Base-by-base conservation (phyloP, 2,113 vertebrate species). In the Corythoichthys haematopterus region DNA sequence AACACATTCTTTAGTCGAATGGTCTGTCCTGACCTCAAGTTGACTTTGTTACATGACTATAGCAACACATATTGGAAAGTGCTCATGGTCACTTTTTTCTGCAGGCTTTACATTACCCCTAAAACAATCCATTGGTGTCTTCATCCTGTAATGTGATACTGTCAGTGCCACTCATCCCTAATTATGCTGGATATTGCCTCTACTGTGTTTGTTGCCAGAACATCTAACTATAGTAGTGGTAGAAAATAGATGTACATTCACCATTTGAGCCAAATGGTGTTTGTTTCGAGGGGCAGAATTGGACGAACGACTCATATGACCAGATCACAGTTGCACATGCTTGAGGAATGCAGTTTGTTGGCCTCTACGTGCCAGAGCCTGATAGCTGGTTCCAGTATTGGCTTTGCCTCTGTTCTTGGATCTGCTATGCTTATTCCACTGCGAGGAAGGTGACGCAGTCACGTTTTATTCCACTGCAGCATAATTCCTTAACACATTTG, bases 1-100 rank as follows among this genome's bases (percentile, higher is more conserved):
- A 76, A 70, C 66, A 76, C 86, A 87, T 85, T 89, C 76, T 77
- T 79, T 16, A 35, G 57, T 56, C 11, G 46, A 58, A 11, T 57
- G 55, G 52, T 55, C 52, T 20, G 8, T 37, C 33, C 12, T 72
- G 59, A 70, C 75, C 57, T 78, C 65, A 65, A n/a, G 56, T 33
- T 6, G 36, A 70, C 47, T 40, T 63, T 77, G 33, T 68, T 65
- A 76, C n/a, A 65, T 69, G 37, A 60, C 36, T 68, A 51, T 51
- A 60, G 70, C 68, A 50, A 64, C 40, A 64, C 6, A 20, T 69
- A 15, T 64, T 13, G 37, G 8, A 40, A 63, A 20, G 45, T 68
- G 52, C 28, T 64, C 28, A 20, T 47, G 50, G 8, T 33, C 64
- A 64, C 45, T 46, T 67, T 43, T 46, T 37, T 45, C 53, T 55